phyloP scores from a whole-genome alignment of 2,888 invertebrate genomes.

The Xanthorhoe spadicearia region DNA sequence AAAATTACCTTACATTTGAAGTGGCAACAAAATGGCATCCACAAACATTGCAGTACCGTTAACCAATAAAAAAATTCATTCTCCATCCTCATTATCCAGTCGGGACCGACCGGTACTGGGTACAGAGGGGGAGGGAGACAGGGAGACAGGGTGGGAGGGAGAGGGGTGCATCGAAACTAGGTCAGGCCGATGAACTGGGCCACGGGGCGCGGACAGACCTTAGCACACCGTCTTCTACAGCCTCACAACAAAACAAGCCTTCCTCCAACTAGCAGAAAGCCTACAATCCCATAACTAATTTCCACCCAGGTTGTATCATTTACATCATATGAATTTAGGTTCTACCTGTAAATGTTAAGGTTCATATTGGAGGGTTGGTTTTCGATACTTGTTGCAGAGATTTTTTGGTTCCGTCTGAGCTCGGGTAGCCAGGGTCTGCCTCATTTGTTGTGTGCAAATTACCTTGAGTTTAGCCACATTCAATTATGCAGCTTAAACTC shows the following conservation, averaged over 20 bases:
- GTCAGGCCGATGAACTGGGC: constrained; percentile 66
- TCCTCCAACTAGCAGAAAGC: constrained; percentile 11
- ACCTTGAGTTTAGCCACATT: constrained; percentile 30
- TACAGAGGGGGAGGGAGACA: constrained; percentile 28
- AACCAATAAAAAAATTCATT: constrained; percentile 47
- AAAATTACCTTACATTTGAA: constrained; percentile 19
- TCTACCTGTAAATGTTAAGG: constrained; percentile 31
- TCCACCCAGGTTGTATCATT: constrained; percentile 9
- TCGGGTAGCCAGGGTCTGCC: constrained; percentile 18
- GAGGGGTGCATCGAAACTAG: constrained; percentile 47
- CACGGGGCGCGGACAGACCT: constrained; percentile 51
- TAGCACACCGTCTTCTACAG: constrained; percentile 33
- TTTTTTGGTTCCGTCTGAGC: constrained; percentile 34
- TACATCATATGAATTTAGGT: constrained; percentile 27
- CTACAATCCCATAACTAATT: constrained; percentile 15
- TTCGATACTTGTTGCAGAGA: constrained; percentile 44
- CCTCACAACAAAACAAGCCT: constrained; percentile 33
- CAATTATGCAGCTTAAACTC: constrained; percentile 26
- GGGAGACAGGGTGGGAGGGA: constrained; percentile 17
- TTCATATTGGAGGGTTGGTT: constrained; percentile 24
- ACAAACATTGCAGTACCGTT: constrained; percentile 42
- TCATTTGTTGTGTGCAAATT: constrained; percentile 31
- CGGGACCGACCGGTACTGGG: constrained; percentile 40
- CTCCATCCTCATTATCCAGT: constrained; percentile 46
- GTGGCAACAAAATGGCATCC: constrained; percentile 30